Evolutionary conservation across 2,113 vertebrate species (phyloP).

Genomic region (Diphyllodes magnificus): DNA sequence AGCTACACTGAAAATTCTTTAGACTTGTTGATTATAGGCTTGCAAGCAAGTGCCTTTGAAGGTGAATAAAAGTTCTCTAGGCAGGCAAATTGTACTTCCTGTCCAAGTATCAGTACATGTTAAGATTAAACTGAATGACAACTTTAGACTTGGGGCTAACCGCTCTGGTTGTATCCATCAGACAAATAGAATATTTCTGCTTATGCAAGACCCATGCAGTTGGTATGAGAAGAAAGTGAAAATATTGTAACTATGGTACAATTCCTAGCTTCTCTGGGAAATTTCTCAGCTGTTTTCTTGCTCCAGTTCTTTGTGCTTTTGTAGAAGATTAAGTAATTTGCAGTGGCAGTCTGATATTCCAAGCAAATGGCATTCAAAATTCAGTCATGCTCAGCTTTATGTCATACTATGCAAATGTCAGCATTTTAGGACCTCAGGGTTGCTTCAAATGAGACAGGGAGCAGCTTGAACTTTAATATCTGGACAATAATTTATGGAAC

Average conservation of each 20-base stretch:
- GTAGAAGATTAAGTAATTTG: background rate
- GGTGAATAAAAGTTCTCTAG: background rate
- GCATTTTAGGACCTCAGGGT: background rate
- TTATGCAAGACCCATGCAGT: background rate
- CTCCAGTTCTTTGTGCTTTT: background rate
- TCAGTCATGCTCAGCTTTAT: background rate
- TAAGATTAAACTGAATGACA: background rate
- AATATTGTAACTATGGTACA: background rate
- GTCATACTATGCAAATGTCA: background rate
- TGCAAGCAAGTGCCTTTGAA: background rate
- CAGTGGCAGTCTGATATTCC: background rate
- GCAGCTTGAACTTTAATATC: background rate
- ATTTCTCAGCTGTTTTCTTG: background rate
- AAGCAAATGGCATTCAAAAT: background rate
- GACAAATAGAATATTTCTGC: background rate
- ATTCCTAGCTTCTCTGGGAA: background rate
- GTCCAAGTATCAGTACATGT: background rate
- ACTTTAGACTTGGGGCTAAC: background rate
- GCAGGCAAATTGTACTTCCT: background rate
- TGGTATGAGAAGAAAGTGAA: background rate
- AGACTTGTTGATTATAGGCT: background rate
- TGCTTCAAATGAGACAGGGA: background rate
- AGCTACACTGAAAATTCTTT: background rate
- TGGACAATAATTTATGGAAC: background rate
- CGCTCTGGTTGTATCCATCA: background rate